phyloP scores from a whole-genome alignment of 1,140 invertebrate species.

The Oppia nitens region DNA sequence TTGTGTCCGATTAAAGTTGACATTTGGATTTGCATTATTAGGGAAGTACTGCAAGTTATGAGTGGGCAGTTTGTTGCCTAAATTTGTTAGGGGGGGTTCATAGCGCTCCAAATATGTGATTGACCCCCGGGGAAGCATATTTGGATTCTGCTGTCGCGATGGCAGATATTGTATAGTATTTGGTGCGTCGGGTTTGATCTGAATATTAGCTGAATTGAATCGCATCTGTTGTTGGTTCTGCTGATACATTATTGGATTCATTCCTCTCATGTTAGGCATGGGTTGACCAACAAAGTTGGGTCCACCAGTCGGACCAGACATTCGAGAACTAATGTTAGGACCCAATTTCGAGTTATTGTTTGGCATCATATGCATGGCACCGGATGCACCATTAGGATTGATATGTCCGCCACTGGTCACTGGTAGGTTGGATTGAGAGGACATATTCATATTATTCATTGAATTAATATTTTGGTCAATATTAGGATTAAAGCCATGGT shows the following conservation, averaged over 20 bases:
- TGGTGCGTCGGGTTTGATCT: constrained; percentile 82
- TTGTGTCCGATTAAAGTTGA: neutral
- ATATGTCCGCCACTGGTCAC: too few species aligned
- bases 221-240: neutral
- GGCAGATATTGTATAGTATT: constrained; percentile 96
- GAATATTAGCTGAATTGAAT: constrained; percentile 27
- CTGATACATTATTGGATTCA: constrained; percentile 1
- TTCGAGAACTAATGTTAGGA: neutral
- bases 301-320: neutral
- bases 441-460: neutral
- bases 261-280: neutral
- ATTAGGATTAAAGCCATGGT: constrained; percentile 20
- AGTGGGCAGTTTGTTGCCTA: constrained; percentile 50
- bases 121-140: constrained; percentile 44
- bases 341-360: neutral
- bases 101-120: constrained; percentile 77
- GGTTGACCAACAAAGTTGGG: neutral
- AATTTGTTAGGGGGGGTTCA: constrained; percentile 32
- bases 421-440: neutral
- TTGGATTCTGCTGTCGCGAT: constrained; percentile 38
- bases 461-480: constrained; percentile 16
- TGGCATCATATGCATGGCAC: neutral
- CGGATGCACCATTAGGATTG: neutral
- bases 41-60: constrained; percentile 60
- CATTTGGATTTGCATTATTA: constrained; percentile 27